These are phyloP conservation scores for Donacobius atricapilla DNA, from an alignment of 2,113 vertebrate species.

Conservation along the genomic window DNA sequence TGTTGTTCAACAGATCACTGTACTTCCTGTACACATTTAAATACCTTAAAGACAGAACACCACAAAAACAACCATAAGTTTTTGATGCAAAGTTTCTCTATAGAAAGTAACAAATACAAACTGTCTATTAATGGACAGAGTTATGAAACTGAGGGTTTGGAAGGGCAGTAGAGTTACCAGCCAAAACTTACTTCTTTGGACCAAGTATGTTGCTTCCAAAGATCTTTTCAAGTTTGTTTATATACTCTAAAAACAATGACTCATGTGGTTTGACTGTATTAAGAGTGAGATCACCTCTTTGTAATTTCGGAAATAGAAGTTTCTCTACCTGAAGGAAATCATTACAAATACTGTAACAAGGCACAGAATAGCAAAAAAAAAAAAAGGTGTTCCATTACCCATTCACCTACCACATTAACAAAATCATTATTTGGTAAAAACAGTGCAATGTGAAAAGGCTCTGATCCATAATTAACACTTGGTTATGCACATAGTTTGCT, in stretches of 20 bases:
- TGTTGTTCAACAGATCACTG: slow-evolving; percentile 77
- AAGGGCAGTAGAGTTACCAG: background rate
- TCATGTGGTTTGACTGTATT: slow-evolving; percentile 78
- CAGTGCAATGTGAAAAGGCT: background rate
- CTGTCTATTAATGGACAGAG: background rate
- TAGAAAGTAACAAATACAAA: background rate
- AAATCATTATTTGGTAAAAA: background rate
- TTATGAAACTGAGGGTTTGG: background rate
- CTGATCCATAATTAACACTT: background rate
- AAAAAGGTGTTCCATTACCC: background rate
- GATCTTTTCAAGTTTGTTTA: slow-evolving; percentile 74
- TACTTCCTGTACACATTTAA: slow-evolving; percentile 84
- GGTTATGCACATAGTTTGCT: background rate
- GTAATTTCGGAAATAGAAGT: slow-evolving; percentile 77
- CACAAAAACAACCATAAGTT: background rate
- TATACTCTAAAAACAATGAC: slow-evolving; percentile 73
- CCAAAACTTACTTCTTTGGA: slow-evolving; percentile 79
- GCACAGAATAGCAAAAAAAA: background rate
- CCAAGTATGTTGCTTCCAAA: slow-evolving; percentile 84
- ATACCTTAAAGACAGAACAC: slow-evolving; percentile 77
- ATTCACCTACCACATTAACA: background rate
- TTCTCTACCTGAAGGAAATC: slow-evolving; percentile 82
- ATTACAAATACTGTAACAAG: background rate
- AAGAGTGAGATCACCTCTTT: slow-evolving; percentile 70
- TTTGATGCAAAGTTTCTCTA: background rate